These are phyloP conservation scores for Rhingia rostrata DNA, from an alignment of 2,888 invertebrate species.

Conservation along the genomic window DNA sequence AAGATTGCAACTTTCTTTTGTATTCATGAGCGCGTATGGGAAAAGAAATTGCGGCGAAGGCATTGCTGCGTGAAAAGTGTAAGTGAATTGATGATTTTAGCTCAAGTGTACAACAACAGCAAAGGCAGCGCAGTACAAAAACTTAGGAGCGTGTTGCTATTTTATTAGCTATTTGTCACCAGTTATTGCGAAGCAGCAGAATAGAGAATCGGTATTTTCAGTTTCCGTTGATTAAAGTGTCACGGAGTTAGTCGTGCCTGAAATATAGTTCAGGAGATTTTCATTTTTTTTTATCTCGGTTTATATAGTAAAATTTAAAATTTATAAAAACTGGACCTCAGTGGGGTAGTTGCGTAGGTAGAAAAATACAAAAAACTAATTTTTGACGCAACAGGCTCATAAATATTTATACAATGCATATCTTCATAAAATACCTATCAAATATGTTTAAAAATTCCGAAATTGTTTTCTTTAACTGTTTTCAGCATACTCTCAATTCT, in stretches of 20 bases:
- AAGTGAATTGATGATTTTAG: conserved; percentile 58
- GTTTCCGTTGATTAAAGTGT: conserved; percentile 66
- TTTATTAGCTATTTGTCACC: conserved; percentile 61
- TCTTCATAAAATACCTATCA: too few species aligned
- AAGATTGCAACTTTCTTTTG: conserved; percentile 44
- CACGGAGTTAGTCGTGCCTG: conserved; percentile 44
- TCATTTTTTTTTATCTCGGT: not conserved
- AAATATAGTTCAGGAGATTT: conserved; percentile 29
- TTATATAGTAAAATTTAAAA: not conserved
- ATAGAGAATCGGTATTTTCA: conserved; percentile 36
- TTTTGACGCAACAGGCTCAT: too few species aligned
- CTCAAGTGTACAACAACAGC: conserved; percentile 49
- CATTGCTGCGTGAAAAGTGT: conserved; percentile 61
- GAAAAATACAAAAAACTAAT: not conserved
- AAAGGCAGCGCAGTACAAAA: conserved; percentile 3
- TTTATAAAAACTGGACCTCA: not conserved
- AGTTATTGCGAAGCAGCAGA: conserved; percentile 15
- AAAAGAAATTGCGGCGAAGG: conserved; percentile 35
- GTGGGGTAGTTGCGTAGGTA: not conserved
- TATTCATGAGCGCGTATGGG: conserved; percentile 41
- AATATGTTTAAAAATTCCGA: too few species aligned
- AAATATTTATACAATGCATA: too few species aligned
- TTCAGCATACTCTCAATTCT: too few species aligned
- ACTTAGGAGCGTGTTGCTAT: conserved; percentile 30
- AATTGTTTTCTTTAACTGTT: too few species aligned